Conservation (phyloP, 2,797 vertebrate genomes). For the Siniperca scherzeri region DNA sequence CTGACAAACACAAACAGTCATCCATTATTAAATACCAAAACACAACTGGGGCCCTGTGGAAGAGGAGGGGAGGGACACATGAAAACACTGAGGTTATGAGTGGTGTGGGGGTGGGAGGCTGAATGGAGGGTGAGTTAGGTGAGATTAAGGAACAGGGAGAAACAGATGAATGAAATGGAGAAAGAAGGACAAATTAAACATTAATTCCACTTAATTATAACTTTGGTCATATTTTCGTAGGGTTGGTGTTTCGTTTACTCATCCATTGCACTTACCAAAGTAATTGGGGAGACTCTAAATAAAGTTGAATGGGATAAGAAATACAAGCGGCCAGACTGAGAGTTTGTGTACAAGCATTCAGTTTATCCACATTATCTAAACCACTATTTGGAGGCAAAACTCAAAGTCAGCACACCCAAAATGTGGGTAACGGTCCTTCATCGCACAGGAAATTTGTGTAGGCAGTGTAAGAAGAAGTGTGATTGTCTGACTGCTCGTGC, state of each 20-base stretch:
- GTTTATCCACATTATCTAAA: not conserved
- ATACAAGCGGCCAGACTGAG: not conserved
- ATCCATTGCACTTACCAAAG: not conserved
- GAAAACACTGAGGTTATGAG: not conserved
- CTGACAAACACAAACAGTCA: constrained; percentile 84
- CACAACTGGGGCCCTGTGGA: constrained; percentile 13
- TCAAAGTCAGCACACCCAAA: not conserved
- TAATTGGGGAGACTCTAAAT: too few relatives aligned
- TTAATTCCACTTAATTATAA: not conserved
- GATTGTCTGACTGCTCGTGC: too few relatives aligned
- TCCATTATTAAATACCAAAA: constrained; percentile 82
- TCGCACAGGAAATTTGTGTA: not conserved
- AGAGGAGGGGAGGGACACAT: not conserved
- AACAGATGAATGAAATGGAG: constrained; percentile 3
- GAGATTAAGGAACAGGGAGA: not conserved
- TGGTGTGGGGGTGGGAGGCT: not conserved
- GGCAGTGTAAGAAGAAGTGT: too few relatives aligned
- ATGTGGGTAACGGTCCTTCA: not conserved
- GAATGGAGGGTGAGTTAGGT: not conserved
- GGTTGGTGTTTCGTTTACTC: not conserved
- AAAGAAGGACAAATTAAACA: constrained; percentile 11
- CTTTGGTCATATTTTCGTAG: not conserved
- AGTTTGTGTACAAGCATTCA: not conserved
- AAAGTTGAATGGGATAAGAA: not conserved
- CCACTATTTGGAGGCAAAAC: not conserved